These are phyloP conservation scores for Ennomos quercinarius DNA, from an alignment of 2,888 invertebrate genomes.

Conservation along the genomic window DNA sequence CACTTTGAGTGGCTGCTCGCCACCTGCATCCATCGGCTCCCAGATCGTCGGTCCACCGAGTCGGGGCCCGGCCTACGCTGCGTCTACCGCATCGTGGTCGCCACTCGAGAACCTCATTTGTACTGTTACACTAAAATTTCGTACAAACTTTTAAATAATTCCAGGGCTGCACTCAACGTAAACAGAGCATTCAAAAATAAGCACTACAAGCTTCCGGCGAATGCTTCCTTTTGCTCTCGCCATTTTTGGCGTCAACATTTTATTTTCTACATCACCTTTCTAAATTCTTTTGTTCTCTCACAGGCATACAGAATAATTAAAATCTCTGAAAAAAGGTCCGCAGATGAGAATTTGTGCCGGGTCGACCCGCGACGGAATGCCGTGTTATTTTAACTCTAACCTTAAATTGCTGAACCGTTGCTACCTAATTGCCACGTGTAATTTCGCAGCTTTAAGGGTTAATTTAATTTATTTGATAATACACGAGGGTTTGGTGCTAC, in stretches of 20 bases:
- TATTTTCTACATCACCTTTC: conserved; percentile 46
- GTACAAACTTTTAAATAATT: conserved; percentile 13
- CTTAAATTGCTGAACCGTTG: conserved; percentile 63
- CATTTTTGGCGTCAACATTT: conserved; percentile 40
- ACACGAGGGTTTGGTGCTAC: conserved; percentile 44
- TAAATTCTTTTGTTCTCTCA: conserved; percentile 54
- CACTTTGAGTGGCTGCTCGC: no score
- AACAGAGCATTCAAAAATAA: conserved; percentile 13
- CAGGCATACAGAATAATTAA: conserved; percentile 59
- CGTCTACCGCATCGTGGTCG: no score
- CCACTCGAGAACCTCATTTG: no score
- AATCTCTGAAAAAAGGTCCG: conserved; percentile 54
- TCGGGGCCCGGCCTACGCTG: no score
- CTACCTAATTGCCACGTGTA: conserved; percentile 69
- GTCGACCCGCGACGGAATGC: conserved; percentile 40
- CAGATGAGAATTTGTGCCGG: conserved; percentile 45
- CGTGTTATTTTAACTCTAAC: conserved; percentile 67
- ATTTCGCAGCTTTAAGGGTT: conserved; percentile 69
- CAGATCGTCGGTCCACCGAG: no score
- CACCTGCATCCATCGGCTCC: no score
- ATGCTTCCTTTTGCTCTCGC: conserved; percentile 41
- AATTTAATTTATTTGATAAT: conserved; percentile 67
- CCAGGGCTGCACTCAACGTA: not conserved
- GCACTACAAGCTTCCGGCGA: conserved; percentile 14
- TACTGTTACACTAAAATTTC: not conserved